A percentile compares a stretch with the other conserved stretches of the same genome.
phyloP scores from a whole-genome alignment of 1,140 invertebrate species.

The Neodiprion lecontei region DNA sequence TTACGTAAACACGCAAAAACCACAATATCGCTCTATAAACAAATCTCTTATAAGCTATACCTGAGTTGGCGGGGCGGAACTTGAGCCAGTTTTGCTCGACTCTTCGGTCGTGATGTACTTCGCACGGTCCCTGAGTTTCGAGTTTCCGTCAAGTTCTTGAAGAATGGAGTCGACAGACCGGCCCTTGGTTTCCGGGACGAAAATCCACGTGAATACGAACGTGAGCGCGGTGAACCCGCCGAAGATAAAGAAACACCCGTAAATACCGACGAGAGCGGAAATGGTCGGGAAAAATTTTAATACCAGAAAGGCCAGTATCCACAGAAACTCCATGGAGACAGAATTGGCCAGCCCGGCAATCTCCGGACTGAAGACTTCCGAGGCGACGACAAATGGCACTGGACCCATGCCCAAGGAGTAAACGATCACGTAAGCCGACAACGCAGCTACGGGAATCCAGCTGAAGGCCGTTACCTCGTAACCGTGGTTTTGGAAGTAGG shows the following conservation, averaged over 20 bases:
- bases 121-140: neutral
- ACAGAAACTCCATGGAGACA: conserved; percentile 59
- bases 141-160: conserved; percentile 43
- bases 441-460: conserved; percentile 64
- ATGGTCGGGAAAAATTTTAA: conserved; percentile 59
- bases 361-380: conserved; percentile 68
- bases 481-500: conserved; percentile 45
- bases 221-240: conserved; percentile 30
- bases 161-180: conserved; percentile 66
- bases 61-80: conserved; percentile 14
- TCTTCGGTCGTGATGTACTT: conserved; percentile 17
- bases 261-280: conserved; percentile 39
- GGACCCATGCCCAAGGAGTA: conserved; percentile 60
- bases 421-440: conserved; percentile 65
- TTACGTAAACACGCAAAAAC: no score
- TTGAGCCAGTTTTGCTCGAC: conserved; percentile 6
- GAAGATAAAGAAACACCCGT: conserved; percentile 52
- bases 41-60: neutral
- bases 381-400: conserved; percentile 67
- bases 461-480: conserved; percentile 46
- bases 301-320: conserved; percentile 63
- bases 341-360: conserved; percentile 59
- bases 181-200: conserved; percentile 74
- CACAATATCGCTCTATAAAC: no score
- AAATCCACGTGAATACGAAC: conserved; percentile 47